Percentiles rank a stretch among this genome's conserved stretches.
Evolutionary conservation across 2,888 invertebrate species (phyloP).

Genomic region (Tortrix viridana): DNA sequence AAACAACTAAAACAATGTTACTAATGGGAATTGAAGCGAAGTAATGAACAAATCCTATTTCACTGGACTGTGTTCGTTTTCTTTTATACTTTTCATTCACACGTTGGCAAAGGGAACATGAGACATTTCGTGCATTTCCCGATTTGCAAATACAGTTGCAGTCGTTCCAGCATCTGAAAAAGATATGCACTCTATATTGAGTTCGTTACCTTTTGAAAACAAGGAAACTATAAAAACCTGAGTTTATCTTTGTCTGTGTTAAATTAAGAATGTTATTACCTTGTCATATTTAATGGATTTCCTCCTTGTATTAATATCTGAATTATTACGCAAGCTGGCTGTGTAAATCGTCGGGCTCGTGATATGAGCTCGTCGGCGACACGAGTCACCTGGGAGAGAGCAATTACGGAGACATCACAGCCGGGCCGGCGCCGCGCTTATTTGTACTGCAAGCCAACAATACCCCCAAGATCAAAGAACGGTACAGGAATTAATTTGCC

Average conservation of each 20-base stretch:
- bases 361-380: conserved; percentile 49
- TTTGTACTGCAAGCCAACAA: conserved; percentile 74
- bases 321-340: conserved; percentile 14
- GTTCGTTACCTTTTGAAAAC: too few species aligned
- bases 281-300: not conserved
- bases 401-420: conserved; percentile 51
- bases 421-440: conserved; percentile 53
- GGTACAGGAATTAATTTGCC: conserved; percentile 75
- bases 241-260: not conserved
- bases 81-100: conserved; percentile 30
- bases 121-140: conserved; percentile 11
- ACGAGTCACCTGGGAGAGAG: conserved; percentile 50
- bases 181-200: not conserved
- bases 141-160: conserved; percentile 9
- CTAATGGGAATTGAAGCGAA: conserved; percentile 24
- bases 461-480: conserved; percentile 72
- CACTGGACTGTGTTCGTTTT: conserved; percentile 15
- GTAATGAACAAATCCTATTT: conserved; percentile 29
- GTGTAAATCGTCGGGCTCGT: conserved; percentile 37
- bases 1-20: conserved; percentile 2
- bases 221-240: too few species aligned
- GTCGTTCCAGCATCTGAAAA: conserved; percentile 7
- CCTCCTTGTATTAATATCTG: conserved; percentile 1
- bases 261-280: not conserved
- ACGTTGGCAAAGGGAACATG: conserved; percentile 6